A percentile compares a stretch with the other conserved stretches of the same genome.
Conservation (phyloP, 2,113 vertebrate species). For the Thamnophis sirtalis region DNA sequence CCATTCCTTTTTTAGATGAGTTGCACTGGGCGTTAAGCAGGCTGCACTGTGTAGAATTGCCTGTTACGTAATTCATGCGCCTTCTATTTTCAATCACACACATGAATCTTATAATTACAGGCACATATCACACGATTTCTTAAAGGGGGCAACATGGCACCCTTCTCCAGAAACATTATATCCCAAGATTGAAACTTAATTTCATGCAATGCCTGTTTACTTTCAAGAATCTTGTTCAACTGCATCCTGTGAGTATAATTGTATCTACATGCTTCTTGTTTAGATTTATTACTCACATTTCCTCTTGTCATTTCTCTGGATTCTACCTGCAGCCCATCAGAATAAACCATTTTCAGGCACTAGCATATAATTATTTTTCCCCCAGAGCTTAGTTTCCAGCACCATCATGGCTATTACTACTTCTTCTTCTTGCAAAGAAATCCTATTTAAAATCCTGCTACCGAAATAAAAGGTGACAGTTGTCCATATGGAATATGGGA, state of each 20-base stretch:
- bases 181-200: not conserved
- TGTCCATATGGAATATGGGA: not conserved
- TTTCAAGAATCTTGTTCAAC: not conserved
- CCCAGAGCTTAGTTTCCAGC: not conserved
- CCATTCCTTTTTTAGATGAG: not conserved
- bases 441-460: not conserved
- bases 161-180: not conserved
- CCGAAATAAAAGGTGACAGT: not conserved
- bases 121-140: not conserved
- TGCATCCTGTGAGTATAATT: not conserved
- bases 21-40: not conserved
- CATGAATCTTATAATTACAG: not conserved
- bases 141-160: not conserved
- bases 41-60: not conserved
- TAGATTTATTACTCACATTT: not conserved
- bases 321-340: not conserved
- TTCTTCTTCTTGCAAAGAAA: not conserved
- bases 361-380: not conserved
- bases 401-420: not conserved
- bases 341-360: not conserved
- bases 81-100: not conserved
- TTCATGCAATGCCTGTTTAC: not conserved
- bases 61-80: no score
- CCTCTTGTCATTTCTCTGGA: not conserved
- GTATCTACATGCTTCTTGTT: not conserved